Conservation (phyloP, 2,113 vertebrate genomes). For the Neopipo cinnamomea region DNA sequence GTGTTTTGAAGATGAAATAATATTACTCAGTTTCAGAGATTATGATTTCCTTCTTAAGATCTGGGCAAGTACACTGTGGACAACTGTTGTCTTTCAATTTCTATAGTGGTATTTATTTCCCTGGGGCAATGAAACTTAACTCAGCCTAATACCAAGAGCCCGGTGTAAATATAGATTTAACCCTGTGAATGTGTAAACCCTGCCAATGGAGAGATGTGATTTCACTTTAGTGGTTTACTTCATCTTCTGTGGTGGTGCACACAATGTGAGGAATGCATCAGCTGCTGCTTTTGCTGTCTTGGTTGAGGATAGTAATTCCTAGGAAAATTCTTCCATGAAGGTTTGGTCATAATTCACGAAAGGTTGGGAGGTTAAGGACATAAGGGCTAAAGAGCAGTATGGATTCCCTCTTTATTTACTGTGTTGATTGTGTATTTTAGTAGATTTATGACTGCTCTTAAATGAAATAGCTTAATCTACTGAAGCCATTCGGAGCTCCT, state of each 20-base stretch:
- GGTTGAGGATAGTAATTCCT: background rate
- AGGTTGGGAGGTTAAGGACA: background rate
- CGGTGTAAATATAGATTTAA: slow-evolving; percentile 15
- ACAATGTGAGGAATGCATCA: background rate
- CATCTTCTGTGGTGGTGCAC: background rate
- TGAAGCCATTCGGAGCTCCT: background rate
- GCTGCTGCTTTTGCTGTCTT: background rate
- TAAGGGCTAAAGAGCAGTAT: background rate
- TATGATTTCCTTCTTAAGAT: background rate
- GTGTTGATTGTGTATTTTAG: background rate
- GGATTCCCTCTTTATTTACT: background rate
- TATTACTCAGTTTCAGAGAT: background rate
- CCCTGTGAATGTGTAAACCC: background rate
- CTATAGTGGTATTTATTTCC: background rate
- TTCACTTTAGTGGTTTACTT: slow-evolving; percentile 34
- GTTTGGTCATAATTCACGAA: background rate
- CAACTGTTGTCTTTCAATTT: background rate
- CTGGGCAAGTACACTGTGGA: background rate
- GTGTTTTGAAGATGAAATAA: background rate
- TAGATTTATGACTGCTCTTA: background rate
- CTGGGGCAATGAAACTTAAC: background rate
- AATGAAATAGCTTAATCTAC: background rate
- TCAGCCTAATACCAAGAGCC: background rate
- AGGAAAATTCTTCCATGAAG: background rate
- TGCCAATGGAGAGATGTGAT: background rate